Base-by-base conservation (phyloP, 2,888 invertebrate species). In the Quadriops clusia region DNA sequence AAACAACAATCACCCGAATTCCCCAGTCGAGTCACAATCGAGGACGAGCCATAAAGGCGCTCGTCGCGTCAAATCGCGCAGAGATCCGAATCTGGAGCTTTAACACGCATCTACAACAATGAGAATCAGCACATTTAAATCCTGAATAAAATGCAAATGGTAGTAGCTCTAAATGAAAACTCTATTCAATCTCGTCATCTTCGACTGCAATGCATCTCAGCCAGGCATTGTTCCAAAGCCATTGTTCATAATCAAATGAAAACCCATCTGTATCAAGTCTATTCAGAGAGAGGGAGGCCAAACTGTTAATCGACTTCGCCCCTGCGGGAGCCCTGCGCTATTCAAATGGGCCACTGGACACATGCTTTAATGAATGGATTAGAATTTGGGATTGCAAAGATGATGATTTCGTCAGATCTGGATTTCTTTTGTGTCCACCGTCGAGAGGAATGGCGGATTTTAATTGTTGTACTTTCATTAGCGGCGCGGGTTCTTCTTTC, bases 211-310 rank as follows among this genome's bases (percentile, higher is more conserved):
- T 46, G 45, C 46, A 48, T 48, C 44, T 40, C 42, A 41, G 41
- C 33, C 36, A 30, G 28, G 36, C 42, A 50, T 50, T 51, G 52
- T 50, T 51, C 50, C 37, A 39, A 28, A 24, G 17, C 46, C 42
- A 49, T 50, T 51, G 50, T 51, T 50, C 47, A 46, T 51, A 52
- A 52, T 52, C 50, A 49, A 52, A 52, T 51, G 49, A 51, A 51
- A 50, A 47, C 46, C 47, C 46, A 49, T 48, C 49, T 49, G 47
- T 49, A 51, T 47, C 48, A 47, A 46, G 42, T 43, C 37, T 16
- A 23, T 22, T 28, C 28, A 32, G 32, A 36, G 36, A 29, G 18
- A 32, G 32, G 32, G 36, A 29, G 18, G 35, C 17, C 28, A 31
- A 32, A 28, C 17, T 32, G 32, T 32, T 29, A 29, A 36, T 21